Base-by-base conservation (phyloP, 2,888 invertebrate genomes). In the Nomada fucata region DNA sequence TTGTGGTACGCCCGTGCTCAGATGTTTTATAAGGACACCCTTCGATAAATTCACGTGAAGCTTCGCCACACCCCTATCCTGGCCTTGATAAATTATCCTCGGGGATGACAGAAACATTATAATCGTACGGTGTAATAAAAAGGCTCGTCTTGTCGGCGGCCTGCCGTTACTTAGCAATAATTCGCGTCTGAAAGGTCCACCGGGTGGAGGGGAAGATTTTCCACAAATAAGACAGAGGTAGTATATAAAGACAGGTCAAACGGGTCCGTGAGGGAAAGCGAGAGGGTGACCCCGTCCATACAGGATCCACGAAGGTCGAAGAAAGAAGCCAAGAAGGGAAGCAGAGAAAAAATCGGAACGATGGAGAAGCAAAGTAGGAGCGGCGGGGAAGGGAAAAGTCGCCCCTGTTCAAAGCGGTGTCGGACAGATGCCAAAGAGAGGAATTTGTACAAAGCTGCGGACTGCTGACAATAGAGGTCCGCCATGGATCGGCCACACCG, bases 31-130 rank as follows among this genome's bases (percentile, higher is more conserved):
- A 88, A 90, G 89, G 83, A 87, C 83, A 86, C 85, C 84, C 87
- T 84, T 89, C 90, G 88, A 91, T 90, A 90, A 91, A 90, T 91
- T 87, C 87, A 77, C 83, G 85, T 80, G 82, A 64, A 72, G 72
- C 81, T 72, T 63, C 70, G 77, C 82, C 85, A 64, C 83, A 72
- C 84, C 76, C 83, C 72, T 50, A 71, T 79, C 74, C 83, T 53
- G 23, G 70, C 76, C 79, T 84, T 90, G 85, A 91, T 91, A 91
- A 90, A 91, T 91, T 90, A 90, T 87, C 84, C 84, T 63, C 77
- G 72, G 88, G 90, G 86, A 92, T 91, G 91, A 91, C 91, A 88
- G 87, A 90, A 91, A 91, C 92, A 87, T 92, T 91, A 90, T 90
- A 91, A 91, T 91, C 91, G 86, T 67, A 70, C 80, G 85, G 76